Evolutionary conservation across 2,797 vertebrate species (phyloP).

Genomic region (Petrocephalus sullivani): DNA sequence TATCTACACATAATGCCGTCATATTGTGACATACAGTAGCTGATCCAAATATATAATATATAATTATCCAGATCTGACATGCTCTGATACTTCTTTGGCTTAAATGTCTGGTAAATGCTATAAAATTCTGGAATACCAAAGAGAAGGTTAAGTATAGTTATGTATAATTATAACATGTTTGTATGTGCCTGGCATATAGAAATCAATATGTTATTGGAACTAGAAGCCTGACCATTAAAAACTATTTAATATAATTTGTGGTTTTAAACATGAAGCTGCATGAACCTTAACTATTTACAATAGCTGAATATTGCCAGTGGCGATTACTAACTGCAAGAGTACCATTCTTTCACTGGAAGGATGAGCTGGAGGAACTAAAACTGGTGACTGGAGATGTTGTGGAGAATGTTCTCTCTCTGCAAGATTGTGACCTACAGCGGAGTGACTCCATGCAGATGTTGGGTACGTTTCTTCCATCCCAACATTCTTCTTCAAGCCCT

Average conservation of each 20-base stretch:
- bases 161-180: neutral
- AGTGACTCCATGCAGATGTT: conserved; percentile 69
- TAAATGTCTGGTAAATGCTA: neutral
- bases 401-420: conserved; percentile 79
- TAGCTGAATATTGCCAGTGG: neutral
- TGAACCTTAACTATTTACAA: neutral
- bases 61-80: no score
- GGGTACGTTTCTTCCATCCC: conserved; percentile 55
- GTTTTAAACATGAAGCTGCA: neutral
- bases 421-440: conserved; percentile 80
- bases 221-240: neutral
- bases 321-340: neutral
- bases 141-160: neutral
- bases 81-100: neutral
- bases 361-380: conserved; percentile 80
- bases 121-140: neutral
- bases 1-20: neutral
- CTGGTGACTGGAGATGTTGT: conserved; percentile 82
- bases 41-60: no score
- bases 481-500: neutral
- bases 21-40: neutral
- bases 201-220: neutral
- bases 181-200: neutral
- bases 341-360: conserved; percentile 52
- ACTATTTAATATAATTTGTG: neutral